Evolutionary conservation across 2,113 vertebrate genomes (phyloP).

Genomic region (Buteo buteo): DNA sequence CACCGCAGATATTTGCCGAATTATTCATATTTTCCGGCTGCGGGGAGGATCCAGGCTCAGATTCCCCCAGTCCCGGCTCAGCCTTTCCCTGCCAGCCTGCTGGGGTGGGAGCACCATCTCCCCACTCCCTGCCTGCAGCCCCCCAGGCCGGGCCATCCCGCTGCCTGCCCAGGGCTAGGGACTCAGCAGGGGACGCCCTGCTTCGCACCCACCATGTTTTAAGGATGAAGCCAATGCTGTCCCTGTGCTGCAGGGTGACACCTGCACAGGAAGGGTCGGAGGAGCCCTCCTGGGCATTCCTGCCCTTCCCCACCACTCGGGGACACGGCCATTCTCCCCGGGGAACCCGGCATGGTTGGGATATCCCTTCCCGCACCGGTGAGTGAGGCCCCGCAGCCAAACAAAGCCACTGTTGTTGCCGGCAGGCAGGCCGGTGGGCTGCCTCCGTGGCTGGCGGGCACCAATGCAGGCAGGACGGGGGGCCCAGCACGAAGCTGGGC

Average conservation of each 20-base stretch:
- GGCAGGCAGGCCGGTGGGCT: neutral
- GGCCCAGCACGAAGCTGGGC: neutral
- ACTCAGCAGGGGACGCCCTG: neutral
- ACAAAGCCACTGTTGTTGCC: slow-evolving; percentile 47
- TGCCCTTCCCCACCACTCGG: neutral
- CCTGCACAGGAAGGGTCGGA: neutral
- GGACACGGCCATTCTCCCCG: fast-evolving
- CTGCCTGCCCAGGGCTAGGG: neutral
- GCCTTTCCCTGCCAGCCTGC: slow-evolving; percentile 42
- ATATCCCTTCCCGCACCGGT: neutral
- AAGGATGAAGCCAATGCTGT: neutral
- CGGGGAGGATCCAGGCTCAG: slow-evolving; percentile 20
- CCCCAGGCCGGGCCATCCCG: fast-evolving
- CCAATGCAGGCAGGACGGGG: neutral
- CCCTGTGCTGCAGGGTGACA: neutral
- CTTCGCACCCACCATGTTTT: neutral
- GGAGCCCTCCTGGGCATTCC: neutral
- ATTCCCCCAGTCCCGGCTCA: neutral
- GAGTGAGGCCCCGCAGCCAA: neutral
- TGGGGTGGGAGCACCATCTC: neutral
- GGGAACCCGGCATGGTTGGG: neutral
- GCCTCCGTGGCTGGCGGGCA: neutral
- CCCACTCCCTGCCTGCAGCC: neutral
- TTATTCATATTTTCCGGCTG: slow-evolving; percentile 65
- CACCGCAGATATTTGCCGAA: slow-evolving; percentile 60